These are phyloP conservation scores for Lynx canadensis DNA, from an alignment of 2,113 vertebrate genomes.

Conservation along the genomic window DNA sequence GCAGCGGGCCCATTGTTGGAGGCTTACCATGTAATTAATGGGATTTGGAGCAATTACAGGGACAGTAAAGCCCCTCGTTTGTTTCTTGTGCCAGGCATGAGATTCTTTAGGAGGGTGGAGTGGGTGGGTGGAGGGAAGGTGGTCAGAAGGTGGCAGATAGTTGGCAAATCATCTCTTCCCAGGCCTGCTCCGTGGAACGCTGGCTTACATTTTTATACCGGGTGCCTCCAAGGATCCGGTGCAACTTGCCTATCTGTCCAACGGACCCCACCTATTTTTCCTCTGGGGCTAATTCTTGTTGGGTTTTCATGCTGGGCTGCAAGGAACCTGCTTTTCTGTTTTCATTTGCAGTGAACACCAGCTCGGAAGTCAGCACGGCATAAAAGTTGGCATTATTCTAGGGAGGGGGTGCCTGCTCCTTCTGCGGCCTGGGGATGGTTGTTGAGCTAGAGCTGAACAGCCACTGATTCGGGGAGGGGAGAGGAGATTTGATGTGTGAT, in stretches of 20 bases:
- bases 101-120: conserved; percentile 75
- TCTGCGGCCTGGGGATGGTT: not conserved
- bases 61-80: conserved; percentile 77
- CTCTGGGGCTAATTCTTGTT: not conserved
- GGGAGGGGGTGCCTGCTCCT: not conserved
- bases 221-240: not conserved
- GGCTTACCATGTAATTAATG: conserved; percentile 68
- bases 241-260: not conserved
- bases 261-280: not conserved
- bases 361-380: not conserved
- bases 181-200: not conserved
- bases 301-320: not conserved
- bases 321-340: not conserved
- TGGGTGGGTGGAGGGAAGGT: conserved; percentile 37
- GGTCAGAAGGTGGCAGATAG: conserved; percentile 70
- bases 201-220: not conserved
- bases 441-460: not conserved
- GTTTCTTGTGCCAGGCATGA: conserved; percentile 69
- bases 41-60: conserved; percentile 77
- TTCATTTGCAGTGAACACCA: not conserved
- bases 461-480: not conserved
- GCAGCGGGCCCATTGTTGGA: conserved; percentile 61
- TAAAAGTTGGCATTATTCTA: not conserved
- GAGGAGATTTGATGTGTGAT: not conserved
- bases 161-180: conserved; percentile 56